Percentiles rank a stretch among this genome's conserved stretches.
Conservation (phyloP, 2,797 vertebrate species). For the Tinamus major region DNA sequence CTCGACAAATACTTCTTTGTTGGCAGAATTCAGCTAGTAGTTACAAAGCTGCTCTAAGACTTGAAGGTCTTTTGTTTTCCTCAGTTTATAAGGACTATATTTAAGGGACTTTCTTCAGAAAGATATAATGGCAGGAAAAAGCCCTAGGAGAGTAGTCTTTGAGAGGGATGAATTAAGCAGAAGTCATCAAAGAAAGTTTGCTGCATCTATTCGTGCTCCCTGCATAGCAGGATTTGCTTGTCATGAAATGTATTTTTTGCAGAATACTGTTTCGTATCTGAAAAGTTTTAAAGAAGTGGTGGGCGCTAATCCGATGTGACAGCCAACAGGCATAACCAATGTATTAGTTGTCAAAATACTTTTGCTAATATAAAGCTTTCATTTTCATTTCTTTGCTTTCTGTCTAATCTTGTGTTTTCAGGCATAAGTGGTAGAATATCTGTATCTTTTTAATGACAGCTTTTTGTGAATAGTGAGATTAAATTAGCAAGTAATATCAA, state of each 20-base stretch:
- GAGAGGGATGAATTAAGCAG: background rate
- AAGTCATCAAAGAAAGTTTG: background rate
- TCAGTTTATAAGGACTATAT: background rate
- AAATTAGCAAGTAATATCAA: background rate
- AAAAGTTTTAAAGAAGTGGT: background rate
- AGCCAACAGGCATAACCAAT: background rate
- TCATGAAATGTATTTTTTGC: rapidly evolving
- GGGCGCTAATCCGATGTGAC: background rate
- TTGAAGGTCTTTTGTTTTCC: background rate
- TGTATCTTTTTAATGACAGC: background rate
- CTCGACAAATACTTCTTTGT: rapidly evolving
- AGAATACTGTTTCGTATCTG: background rate
- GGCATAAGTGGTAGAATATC: background rate
- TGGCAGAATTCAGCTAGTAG: background rate
- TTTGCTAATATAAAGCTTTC: background rate
- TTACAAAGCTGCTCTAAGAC: background rate
- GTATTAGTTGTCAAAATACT: background rate
- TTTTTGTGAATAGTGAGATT: background rate
- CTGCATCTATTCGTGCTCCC: background rate
- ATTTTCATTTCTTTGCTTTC: background rate
- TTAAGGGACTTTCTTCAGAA: background rate
- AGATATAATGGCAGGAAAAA: background rate
- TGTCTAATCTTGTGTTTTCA: background rate
- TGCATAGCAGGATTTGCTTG: background rate
- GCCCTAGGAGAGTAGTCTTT: background rate